Evolutionary conservation across 2,797 vertebrate genomes (phyloP).

Genomic region (Cuculus canorus): DNA sequence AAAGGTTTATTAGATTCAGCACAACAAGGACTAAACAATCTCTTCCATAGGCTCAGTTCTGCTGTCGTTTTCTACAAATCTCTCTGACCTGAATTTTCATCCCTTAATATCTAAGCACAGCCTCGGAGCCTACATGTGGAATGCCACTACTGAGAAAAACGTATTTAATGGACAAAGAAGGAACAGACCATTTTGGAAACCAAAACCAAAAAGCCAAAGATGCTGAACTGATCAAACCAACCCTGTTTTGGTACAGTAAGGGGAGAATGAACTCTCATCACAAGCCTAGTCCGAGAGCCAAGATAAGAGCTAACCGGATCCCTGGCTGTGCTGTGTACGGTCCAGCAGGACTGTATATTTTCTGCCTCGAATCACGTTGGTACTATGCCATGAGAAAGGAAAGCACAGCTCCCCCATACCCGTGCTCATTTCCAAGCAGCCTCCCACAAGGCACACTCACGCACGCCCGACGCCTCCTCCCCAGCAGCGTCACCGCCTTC

Average conservation of each 20-base stretch:
- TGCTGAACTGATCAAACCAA: not conserved
- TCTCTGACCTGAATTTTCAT: not conserved
- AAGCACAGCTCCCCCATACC: not conserved
- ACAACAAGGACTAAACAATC: not conserved
- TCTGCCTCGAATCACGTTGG: not conserved
- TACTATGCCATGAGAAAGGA: not conserved
- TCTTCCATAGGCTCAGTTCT: not conserved
- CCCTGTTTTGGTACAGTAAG: not conserved
- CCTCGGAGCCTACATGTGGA: not conserved
- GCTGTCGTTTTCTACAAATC: not conserved
- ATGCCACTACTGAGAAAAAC: not conserved
- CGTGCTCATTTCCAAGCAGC: not conserved
- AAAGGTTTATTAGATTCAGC: not conserved
- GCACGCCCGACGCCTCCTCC: not conserved
- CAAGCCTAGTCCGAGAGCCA: not conserved
- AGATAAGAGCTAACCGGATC: not conserved
- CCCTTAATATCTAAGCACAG: not conserved
- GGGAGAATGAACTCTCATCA: not conserved
- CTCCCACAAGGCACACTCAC: not conserved
- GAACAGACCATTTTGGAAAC: not conserved
- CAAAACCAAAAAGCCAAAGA: not conserved
- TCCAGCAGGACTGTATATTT: fast-evolving
- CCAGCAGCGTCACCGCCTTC: not conserved
- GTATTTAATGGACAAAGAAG: not conserved
- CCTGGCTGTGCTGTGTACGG: not conserved